Base-by-base conservation (phyloP, 2,888 invertebrate genomes). In the Barypeithes pellucidus region DNA sequence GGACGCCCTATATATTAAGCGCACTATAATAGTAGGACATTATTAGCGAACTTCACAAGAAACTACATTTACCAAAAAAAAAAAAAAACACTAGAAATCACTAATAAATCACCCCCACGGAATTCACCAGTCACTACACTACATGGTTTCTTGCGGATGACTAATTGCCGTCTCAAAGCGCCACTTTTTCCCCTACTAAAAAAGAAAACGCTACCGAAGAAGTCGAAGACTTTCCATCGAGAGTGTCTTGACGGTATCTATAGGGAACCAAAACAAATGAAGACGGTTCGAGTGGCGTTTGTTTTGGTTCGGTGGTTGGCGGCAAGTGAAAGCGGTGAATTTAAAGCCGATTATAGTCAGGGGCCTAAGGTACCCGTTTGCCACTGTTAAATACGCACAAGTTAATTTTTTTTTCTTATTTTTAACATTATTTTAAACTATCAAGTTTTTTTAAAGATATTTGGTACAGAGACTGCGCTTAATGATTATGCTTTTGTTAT, bases 291-390 rank as follows among this genome's bases (percentile, higher is more conserved):
- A 71, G 33, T 67, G 71, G 61, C 66, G 66, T 75, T 72, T 73
- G 75, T 73, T 75, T 67, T 70, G 75, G 75, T 75, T 67, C 65
- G 70, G 50, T 66, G 11, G 62, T 50, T 50, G 60, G 50, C 41
- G 67, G 60, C 60, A 75, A 75, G 75, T 75, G 75, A 75, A 75
- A 75, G 75, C 75, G 57, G 67, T 61, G 54, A 65, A 73, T 57
- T 63, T 59, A 47, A 50, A n/a, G 11, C 18, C 14, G 43, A 11
- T 16, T 24, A n/a, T 54, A 57, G 57, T 67, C 12, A 29, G 45
- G 1, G 57, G 16, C 36, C 12, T 47, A 20, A 36, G 33, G 33
- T 5, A 50, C 3, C 4, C 24, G 24, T 24, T 24, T 24, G n/a
- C n/a, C n/a, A n/a, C n/a, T n/a, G n/a, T n/a, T n/a, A n/a, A n/a